phyloP scores from a whole-genome alignment of 1,140 invertebrate species.

The Brachionus paranguensis region DNA sequence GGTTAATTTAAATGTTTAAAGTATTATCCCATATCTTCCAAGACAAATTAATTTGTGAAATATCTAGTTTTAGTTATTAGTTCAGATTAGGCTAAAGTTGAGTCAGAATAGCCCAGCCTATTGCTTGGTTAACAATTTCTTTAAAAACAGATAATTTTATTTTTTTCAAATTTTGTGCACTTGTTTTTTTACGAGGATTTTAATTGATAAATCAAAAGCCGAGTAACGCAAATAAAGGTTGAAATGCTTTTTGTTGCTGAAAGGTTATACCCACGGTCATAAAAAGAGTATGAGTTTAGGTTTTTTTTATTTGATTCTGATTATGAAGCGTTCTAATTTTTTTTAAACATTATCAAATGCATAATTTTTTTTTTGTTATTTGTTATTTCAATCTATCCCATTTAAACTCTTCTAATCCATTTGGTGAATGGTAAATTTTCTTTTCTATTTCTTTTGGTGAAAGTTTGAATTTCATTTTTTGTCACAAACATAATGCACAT shows the following conservation, averaged over 20 bases:
- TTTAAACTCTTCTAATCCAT: not conserved
- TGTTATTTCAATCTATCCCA: not conserved
- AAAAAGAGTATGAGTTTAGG: not conserved
- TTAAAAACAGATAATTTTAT: not conserved
- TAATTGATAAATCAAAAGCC: not conserved
- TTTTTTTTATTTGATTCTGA: not conserved
- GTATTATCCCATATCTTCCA: constrained; percentile 10
- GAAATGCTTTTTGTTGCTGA: not conserved
- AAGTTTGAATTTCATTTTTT: not conserved
- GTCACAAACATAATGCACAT: not conserved
- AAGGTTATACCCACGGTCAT: not conserved
- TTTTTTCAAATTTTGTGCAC: not conserved
- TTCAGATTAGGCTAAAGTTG: not conserved
- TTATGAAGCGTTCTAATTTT: not conserved
- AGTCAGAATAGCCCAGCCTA: not conserved
- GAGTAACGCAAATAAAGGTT: not conserved
- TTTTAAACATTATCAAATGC: not conserved
- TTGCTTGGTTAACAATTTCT: not conserved
- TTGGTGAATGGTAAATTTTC: not conserved
- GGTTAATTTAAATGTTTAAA: not conserved
- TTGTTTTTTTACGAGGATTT: not conserved
- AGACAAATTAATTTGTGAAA: not conserved
- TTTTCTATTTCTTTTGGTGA: not conserved
- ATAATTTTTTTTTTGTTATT: not conserved
- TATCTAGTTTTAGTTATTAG: not conserved